Percentiles rank a stretch among this genome's conserved stretches.
Conservation (phyloP, 2,888 invertebrate species). For the Steromphala cineraria region DNA sequence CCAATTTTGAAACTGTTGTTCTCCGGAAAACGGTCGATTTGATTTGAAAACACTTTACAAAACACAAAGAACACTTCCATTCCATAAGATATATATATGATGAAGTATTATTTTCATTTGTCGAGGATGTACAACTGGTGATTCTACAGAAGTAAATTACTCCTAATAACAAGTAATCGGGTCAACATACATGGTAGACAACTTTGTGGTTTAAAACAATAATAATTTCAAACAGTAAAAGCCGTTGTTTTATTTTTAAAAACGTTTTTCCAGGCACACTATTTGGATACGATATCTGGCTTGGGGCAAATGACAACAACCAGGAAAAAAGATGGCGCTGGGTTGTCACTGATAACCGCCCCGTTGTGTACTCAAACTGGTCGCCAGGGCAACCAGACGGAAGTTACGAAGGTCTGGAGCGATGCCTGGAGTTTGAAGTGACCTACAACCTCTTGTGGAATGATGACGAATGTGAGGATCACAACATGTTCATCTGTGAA, state of each 20-base stretch:
- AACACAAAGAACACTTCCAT: no score
- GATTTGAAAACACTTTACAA: no score
- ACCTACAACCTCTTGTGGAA: slow-evolving; percentile 29
- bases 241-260: no score
- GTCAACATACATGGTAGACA: no score
- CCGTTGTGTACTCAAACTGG: slow-evolving; percentile 24
- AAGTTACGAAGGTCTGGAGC: neutral
- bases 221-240: neutral
- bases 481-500: slow-evolving; percentile 39
- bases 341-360: neutral
- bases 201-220: no score
- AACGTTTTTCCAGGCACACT: neutral
- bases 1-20: no score
- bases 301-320: slow-evolving; percentile 32
- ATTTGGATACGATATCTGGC: slow-evolving; percentile 31
- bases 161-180: no score
- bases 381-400: slow-evolving; percentile 15
- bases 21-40: no score
- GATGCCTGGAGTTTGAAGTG: slow-evolving; percentile 29
- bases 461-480: slow-evolving; percentile 35
- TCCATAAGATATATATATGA: no score
- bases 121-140: no score
- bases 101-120: no score
- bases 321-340: slow-evolving; percentile 34
- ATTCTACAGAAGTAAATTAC: neutral